Evolutionary conservation across 2,113 vertebrate species (phyloP).

Genomic region (Phaethon lepturus): DNA sequence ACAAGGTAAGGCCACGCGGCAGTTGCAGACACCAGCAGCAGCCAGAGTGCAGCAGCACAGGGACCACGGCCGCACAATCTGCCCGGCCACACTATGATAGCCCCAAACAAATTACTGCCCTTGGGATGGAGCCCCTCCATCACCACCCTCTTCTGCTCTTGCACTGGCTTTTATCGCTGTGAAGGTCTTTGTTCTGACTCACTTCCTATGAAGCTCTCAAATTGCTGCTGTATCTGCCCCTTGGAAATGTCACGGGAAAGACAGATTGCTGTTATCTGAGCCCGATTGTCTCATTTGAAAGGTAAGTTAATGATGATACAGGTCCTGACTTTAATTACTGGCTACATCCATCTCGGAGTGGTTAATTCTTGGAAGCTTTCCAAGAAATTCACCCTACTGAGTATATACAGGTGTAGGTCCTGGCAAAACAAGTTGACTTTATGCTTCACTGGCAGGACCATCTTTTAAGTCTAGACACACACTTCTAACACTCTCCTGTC

Average conservation of each 20-base stretch:
- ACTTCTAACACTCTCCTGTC: neutral
- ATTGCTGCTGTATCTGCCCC: conserved; percentile 54
- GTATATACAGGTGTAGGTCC: neutral
- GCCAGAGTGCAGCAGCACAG: neutral
- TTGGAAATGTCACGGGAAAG: conserved; percentile 38
- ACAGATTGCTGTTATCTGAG: conserved; percentile 40
- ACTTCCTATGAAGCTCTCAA: conserved; percentile 38
- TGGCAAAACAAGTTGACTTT: neutral
- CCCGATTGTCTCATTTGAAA: neutral
- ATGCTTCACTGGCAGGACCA: neutral
- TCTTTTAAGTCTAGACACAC: neutral
- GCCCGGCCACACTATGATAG: neutral
- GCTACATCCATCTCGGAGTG: neutral
- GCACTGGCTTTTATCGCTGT: neutral
- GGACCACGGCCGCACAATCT: neutral
- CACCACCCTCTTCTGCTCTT: neutral
- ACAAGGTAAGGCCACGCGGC: neutral
- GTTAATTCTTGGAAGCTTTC: conserved; percentile 34
- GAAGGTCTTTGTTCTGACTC: neutral
- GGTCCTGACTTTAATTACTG: conserved; percentile 26
- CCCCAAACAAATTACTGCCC: neutral
- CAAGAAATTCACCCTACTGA: neutral
- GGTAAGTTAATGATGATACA: conserved; percentile 47
- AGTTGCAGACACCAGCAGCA: neutral
- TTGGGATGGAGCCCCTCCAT: neutral